Percentiles rank a stretch among this genome's conserved stretches.
Evolutionary conservation across 2,113 vertebrate species (phyloP).

Genomic region (Genyomyrus donnyi): DNA sequence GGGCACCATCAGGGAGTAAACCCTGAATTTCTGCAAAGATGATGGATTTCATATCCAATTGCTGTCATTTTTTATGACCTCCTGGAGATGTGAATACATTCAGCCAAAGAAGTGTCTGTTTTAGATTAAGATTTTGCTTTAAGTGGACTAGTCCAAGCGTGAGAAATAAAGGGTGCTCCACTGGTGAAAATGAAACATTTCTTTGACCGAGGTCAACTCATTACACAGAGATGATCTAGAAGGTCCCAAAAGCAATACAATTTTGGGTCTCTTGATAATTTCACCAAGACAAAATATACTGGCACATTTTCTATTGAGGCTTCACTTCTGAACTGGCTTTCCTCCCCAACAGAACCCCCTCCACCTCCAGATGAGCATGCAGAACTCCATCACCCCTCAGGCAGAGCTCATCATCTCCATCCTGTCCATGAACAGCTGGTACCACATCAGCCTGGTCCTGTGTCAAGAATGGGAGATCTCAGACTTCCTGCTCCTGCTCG

Average conservation of each 20-base stretch:
- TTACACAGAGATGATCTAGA: not conserved
- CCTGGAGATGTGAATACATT: not conserved
- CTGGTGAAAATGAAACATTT: not conserved
- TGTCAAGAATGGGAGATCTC: slow-evolving; percentile 89
- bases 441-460: slow-evolving; percentile 85
- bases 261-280: not conserved
- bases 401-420: slow-evolving; percentile 80
- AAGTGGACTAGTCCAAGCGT: not conserved
- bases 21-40: not conserved
- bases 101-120: not conserved
- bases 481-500: slow-evolving; percentile 77
- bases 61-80: not conserved
- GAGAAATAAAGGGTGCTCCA: not conserved
- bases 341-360: slow-evolving; percentile 77
- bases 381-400: slow-evolving; percentile 67
- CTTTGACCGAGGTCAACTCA: not conserved
- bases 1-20: not conserved
- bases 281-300: not conserved
- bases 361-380: slow-evolving; percentile 91
- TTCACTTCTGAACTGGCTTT: not conserved
- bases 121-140: not conserved
- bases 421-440: slow-evolving; percentile 92
- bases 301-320: not conserved
- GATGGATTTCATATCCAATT: not conserved
- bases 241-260: not conserved